Base-by-base conservation (phyloP, 2,113 vertebrate species). In the Datnioides undecimradiatus region DNA sequence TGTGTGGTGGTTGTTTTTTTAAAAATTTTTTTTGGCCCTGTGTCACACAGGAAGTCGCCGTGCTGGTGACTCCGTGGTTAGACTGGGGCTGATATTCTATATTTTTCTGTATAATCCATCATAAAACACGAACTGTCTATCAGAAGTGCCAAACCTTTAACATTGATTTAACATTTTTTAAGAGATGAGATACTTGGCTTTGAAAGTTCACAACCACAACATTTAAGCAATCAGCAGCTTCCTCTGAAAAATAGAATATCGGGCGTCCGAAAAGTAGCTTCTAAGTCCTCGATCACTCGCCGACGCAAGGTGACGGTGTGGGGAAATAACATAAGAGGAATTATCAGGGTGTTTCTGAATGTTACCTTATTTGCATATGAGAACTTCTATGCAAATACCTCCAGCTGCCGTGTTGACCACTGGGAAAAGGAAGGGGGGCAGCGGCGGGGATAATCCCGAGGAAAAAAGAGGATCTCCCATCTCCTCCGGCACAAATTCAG, bases 211-310 rank as follows among this genome's bases (percentile, higher is more conserved):
- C 74, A 79, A 62, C 38, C 72, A 84, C 64, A 78, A 80, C 64
- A 84, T 65, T 63, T 63, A 79, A 80, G 79, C 75, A 64, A 69
- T 77, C 73, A 62, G 75, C 76, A 83, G 88, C 86, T 78, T 84
- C 51, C 58, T 57, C 75, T 75, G 8, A 45, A 86, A 87, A 76
- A 76, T 45, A 69, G 49, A 77, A 79, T 71, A 59, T 49, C 23
- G 52, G 33, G 62, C 27, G 12, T 33, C 48, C 34, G 55, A 72
- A 64, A 68, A 64, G 8, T 58, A 58, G 23, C 51, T 73, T 73
- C 9, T 62, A 52, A 74, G 63, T 76, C 40, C 10, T 51, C 54
- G 51, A 46, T 71, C 72, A 66, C 38, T 75, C 46, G 17, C 11
- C 29, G 74, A 73, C 33, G 46, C 14, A 14, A 40, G 41, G 43